Evolutionary conservation across 2,113 vertebrate genomes (phyloP).

Genomic region (Trochalopteron elliotii): DNA sequence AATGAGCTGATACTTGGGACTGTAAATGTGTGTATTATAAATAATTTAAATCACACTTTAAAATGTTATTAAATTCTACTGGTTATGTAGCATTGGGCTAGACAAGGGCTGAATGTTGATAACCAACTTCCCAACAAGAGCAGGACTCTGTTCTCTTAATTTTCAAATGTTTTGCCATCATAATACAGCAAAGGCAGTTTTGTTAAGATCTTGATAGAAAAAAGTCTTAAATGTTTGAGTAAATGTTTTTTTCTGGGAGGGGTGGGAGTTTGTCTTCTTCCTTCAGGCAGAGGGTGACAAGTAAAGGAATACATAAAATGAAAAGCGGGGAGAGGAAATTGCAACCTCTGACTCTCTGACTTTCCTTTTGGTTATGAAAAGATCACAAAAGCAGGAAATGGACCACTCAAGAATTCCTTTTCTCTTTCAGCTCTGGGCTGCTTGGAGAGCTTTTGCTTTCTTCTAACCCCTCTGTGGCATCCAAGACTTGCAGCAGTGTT

Average conservation of each 20-base stretch:
- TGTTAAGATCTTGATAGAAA: background rate
- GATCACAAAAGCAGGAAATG: background rate
- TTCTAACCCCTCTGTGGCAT: background rate
- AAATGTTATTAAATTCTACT: background rate
- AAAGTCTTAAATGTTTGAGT: background rate
- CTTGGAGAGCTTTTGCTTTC: background rate
- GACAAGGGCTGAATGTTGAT: background rate
- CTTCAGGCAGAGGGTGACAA: background rate
- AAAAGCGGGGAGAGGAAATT: background rate
- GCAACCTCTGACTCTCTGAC: background rate
- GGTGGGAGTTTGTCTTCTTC: background rate
- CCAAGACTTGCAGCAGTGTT: background rate
- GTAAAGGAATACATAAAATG: background rate
- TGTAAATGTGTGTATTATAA: accelerated
- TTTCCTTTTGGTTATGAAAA: background rate
- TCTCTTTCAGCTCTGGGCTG: background rate
- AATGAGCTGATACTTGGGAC: background rate
- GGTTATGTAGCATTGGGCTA: background rate
- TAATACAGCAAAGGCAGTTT: background rate
- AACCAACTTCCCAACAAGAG: too few relatives aligned
- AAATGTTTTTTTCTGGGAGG: background rate
- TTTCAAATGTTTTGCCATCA: background rate
- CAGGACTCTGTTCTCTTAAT: background rate
- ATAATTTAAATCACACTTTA: background rate
- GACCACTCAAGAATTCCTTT: background rate